Conservation (phyloP, 2,797 vertebrate species). For the Propithecus perrieri region DNA sequence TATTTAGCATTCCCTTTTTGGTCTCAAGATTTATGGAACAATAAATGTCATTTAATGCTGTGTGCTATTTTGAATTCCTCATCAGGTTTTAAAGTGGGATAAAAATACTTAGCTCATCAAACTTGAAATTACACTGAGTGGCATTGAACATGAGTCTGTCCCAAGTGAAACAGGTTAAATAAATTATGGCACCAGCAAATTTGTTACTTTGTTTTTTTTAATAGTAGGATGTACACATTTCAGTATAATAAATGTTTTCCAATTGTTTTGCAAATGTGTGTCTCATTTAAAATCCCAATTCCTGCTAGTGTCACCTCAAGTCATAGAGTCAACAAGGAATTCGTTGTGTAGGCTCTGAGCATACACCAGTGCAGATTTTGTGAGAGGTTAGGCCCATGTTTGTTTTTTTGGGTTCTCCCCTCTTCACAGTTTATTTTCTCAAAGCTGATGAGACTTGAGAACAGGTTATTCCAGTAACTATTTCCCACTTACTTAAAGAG, state of each 20-base stretch:
- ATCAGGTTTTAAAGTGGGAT: slow-evolving; percentile 78
- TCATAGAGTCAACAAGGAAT: neutral
- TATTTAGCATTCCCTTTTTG: slow-evolving; percentile 78
- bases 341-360: rapidly evolving
- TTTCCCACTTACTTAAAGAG: neutral
- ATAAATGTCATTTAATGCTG: slow-evolving; percentile 81
- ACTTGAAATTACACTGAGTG: slow-evolving; percentile 51
- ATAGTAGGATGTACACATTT: slow-evolving; percentile 87
- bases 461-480: neutral
- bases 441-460: neutral
- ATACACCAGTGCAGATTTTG: neutral
- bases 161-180: slow-evolving; percentile 82
- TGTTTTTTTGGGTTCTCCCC: neutral
- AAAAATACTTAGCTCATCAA: slow-evolving; percentile 73
- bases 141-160: slow-evolving; percentile 81
- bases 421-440: neutral
- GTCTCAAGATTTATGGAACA: slow-evolving; percentile 82
- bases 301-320: neutral
- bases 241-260: slow-evolving; percentile 89
- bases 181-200: slow-evolving; percentile 87
- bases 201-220: slow-evolving; percentile 86
- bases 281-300: slow-evolving; percentile 68
- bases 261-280: slow-evolving; percentile 84
- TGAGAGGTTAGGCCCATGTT: neutral
- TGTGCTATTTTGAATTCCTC: slow-evolving; percentile 78